Conservation (phyloP, 1,140 invertebrate genomes). For the Magallana ariakensis region DNA sequence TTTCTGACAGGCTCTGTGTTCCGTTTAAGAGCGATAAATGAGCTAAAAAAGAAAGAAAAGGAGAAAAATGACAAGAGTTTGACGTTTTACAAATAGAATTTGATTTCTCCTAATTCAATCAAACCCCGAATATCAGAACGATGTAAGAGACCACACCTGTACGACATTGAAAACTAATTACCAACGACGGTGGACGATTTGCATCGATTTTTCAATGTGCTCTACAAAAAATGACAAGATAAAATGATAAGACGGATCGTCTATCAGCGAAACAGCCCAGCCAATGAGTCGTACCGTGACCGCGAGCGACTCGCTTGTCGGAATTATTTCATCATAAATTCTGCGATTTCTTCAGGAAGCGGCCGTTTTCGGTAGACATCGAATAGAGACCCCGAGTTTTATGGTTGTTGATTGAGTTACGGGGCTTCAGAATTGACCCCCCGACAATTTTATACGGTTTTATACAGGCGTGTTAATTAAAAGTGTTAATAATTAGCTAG, state of each 20-base stretch:
- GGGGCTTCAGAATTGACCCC: background rate
- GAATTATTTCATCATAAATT: slow-evolving; percentile 26
- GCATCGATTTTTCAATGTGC: slow-evolving; percentile 30
- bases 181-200: slow-evolving; percentile 18
- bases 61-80: slow-evolving; percentile 17
- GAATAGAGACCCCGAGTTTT: background rate
- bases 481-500: background rate
- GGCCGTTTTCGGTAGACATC: background rate
- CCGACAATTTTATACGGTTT: background rate
- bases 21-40: slow-evolving; percentile 13
- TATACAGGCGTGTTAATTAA: slow-evolving; percentile 2
- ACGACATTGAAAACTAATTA: slow-evolving; percentile 31
- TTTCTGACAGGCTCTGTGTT: slow-evolving; percentile 15
- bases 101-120: slow-evolving; percentile 27
- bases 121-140: background rate
- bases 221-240: slow-evolving; percentile 34
- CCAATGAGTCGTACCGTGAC: background rate
- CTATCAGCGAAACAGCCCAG: background rate
- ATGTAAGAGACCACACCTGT: slow-evolving; percentile 29
- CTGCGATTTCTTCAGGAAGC: background rate
- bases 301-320: background rate
- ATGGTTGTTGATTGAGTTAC: background rate
- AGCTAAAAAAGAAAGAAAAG: background rate
- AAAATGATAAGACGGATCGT: slow-evolving; percentile 17
- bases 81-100: slow-evolving; percentile 17